Percentiles rank a stretch among this genome's conserved stretches.
These are phyloP conservation scores for Brienomyrus longianalis DNA, from an alignment of 2,113 vertebrate species.

Conservation along the genomic window DNA sequence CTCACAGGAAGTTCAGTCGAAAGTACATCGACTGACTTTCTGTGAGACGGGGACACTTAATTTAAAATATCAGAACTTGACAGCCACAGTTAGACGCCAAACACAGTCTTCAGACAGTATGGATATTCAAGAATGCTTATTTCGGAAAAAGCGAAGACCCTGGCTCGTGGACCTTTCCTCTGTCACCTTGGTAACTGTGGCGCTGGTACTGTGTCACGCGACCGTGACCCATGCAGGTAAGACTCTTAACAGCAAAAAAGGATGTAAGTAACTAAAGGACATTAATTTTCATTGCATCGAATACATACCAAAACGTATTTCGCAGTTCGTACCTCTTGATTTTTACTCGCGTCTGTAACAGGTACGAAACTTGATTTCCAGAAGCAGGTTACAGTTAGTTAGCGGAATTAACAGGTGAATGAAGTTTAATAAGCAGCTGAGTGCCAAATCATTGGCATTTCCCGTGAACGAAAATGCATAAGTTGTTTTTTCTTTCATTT, in stretches of 20 bases:
- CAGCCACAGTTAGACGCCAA: conserved; percentile 43
- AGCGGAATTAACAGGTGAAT: background rate
- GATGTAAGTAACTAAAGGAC: background rate
- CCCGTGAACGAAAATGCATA: background rate
- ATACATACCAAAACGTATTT: background rate
- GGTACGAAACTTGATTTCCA: background rate
- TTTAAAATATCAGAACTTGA: conserved; percentile 34
- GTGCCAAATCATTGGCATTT: background rate
- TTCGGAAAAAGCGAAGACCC: conserved; percentile 63
- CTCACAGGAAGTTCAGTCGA: conserved; percentile 52
- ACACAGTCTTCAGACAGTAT: conserved; percentile 48
- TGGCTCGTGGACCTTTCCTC: conserved; percentile 53
- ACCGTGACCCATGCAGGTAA: conserved; percentile 60
- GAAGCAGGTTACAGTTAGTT: background rate
- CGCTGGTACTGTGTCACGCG: conserved; percentile 51
- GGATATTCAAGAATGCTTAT: conserved; percentile 59
- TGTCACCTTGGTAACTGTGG: conserved; percentile 49
- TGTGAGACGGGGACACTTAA: conserved; percentile 47
- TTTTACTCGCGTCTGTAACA: background rate
- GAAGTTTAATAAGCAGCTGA: background rate
- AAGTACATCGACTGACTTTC: conserved; percentile 51
- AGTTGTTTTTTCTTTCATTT: background rate
- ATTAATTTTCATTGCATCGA: background rate
- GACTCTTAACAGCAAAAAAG: conserved; percentile 9
- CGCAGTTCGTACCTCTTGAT: background rate